Conservation (phyloP, 2,797 vertebrate genomes). For the Coregonus ussuriensis region DNA sequence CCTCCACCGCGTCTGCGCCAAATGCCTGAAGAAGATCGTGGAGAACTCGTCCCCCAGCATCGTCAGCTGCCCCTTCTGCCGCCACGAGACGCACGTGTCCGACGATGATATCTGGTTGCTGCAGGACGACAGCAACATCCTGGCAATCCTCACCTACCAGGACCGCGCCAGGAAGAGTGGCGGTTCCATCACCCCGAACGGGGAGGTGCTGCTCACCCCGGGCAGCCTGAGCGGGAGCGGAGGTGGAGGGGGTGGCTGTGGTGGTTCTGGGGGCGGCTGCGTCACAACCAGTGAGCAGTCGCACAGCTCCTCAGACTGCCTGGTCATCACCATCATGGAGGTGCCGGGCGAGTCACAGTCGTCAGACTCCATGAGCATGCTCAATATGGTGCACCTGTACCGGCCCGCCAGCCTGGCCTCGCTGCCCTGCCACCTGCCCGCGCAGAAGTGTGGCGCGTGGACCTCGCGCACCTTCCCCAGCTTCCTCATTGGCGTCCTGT, state of each 20-base stretch:
- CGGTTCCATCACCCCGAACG: constrained; percentile 22
- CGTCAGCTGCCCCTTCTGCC: constrained; percentile 88
- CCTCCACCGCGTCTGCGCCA: constrained; percentile 81
- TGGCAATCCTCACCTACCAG: constrained; percentile 76
- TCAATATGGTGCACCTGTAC: constrained; percentile 83
- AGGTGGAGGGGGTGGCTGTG: constrained; percentile 18
- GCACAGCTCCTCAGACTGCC: constrained; percentile 80
- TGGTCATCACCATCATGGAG: constrained; percentile 90
- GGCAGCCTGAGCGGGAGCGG: constrained; percentile 63
- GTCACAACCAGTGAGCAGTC: constrained; percentile 40
- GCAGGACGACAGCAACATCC: constrained; percentile 80
- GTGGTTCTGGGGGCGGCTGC: constrained; percentile 11
- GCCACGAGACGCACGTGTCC: constrained; percentile 79
- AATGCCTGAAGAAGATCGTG: constrained; percentile 85
- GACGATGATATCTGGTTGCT: constrained; percentile 81
- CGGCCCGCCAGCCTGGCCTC: constrained; percentile 76
- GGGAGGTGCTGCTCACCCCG: constrained; percentile 84
- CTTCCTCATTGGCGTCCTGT: constrained; percentile 83
- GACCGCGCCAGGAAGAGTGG: constrained; percentile 65
- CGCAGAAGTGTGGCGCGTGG: constrained; percentile 78
- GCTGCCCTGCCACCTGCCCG: constrained; percentile 73
- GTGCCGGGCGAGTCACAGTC: constrained; percentile 78
- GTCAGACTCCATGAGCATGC: constrained; percentile 76
- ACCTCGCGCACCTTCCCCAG: constrained; percentile 77
- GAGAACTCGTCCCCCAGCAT: constrained; percentile 69